These are phyloP conservation scores for Anastrepha ludens DNA, from an alignment of 1,140 invertebrate species.

Conservation along the genomic window DNA sequence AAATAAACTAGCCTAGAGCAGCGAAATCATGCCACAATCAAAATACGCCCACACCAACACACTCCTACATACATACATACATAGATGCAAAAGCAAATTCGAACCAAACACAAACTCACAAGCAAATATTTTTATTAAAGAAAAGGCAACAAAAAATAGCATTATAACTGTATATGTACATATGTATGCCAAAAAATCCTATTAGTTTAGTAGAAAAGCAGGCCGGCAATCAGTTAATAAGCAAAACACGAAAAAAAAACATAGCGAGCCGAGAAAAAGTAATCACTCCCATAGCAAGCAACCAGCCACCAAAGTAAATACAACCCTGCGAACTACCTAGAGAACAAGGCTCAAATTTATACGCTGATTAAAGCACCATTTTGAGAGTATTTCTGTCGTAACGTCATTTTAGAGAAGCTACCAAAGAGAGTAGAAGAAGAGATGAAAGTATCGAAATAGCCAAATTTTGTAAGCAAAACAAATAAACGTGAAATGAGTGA, in stretches of 20 bases:
- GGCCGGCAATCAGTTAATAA: conserved; percentile 6
- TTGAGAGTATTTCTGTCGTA: too few relatives aligned
- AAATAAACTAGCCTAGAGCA: conserved; percentile 43
- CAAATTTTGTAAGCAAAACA: too few relatives aligned
- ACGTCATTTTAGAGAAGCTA: too few relatives aligned
- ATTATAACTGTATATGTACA: conserved; percentile 21
- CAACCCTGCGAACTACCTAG: too few relatives aligned
- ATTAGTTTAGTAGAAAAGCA: conserved; percentile 30
- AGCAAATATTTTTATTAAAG: background rate
- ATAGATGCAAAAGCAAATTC: background rate
- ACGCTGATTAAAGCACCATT: too few relatives aligned
- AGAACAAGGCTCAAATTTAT: too few relatives aligned
- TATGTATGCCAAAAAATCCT: background rate
- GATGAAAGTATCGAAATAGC: too few relatives aligned
- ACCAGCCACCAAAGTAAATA: too few relatives aligned
- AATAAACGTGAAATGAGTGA: too few relatives aligned
- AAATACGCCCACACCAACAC: background rate
- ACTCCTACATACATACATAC: background rate
- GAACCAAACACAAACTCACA: conserved; percentile 5
- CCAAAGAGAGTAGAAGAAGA: too few relatives aligned
- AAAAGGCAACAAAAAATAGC: conserved; percentile 22
- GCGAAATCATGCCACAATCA: conserved; percentile 24
- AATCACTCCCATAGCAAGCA: too few relatives aligned
- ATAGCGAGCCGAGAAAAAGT: background rate
- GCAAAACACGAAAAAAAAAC: background rate